Evolutionary conservation across 2,888 invertebrate genomes (phyloP), one percentile per base, ranked within the genome.

Genomic region (Gymnoscelis rufifasciata): DNA sequence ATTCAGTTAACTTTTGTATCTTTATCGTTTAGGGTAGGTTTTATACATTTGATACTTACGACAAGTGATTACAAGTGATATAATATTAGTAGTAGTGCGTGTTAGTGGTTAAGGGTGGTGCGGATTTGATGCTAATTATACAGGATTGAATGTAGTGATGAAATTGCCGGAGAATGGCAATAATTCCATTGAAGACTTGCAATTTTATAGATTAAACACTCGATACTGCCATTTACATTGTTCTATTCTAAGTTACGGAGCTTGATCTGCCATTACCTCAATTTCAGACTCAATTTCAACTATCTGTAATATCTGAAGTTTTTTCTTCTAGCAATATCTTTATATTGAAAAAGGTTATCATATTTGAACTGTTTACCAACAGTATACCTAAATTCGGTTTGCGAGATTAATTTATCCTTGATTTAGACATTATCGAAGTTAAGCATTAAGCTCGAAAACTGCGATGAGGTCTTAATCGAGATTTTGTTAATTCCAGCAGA

Each of bases 1-100:
- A 83, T 79, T 84, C 80, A 71, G 64, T 78, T 77, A 80, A 71
- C 2, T 74, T 74, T 78, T 38, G 75, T 78, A 78, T 78, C 57
- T 71, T 81, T 80, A 80, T 80, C 52, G 58, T 69, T 74, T 78
- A 80, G 77, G 64, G 79, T 79, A 86, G 78, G 72, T 83, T 83
- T 87, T 83, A 87, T 86, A 88, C 87, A 84, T 87, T 88, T 87
- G 87, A 87, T 87, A 88, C 84, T 81, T 83, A 86, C 83, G 81
- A 82, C 79, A 83, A 76, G 84, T 87, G 87, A 87, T 87, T 80
- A 77, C 74, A 88, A 80, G 87, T 87, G 87, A 88, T 87, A 86
- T 71, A 75, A 67, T 71, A 68, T 70, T 78, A 83, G 74, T 66
- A 58, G 66, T 83, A 86, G 74, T 71, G 78, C 68, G 82, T 83